A percentile compares a stretch with the other conserved stretches of the same genome.
phyloP scores from a whole-genome alignment of 2,888 invertebrate genomes.

The Actias luna region DNA sequence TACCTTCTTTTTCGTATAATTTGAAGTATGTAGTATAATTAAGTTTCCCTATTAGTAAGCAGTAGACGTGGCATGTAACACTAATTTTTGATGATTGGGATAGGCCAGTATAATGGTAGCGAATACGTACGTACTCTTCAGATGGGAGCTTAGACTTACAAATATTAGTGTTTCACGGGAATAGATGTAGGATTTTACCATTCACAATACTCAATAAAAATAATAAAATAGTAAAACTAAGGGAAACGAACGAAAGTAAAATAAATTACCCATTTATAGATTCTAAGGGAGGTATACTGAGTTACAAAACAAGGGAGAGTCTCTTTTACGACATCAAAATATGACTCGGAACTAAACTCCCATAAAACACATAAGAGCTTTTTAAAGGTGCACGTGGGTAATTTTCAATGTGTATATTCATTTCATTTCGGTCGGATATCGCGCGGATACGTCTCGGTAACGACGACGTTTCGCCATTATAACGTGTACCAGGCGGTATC shows the following conservation, averaged over 20 bases:
- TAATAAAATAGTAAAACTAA: not conserved
- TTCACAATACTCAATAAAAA: no score
- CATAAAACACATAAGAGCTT: not conserved
- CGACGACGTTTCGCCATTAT: slow-evolving; percentile 42
- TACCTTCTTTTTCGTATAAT: no score
- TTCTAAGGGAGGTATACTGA: not conserved
- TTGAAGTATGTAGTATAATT: no score
- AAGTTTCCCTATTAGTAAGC: no score
- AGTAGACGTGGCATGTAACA: no score
- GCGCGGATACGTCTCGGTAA: slow-evolving; percentile 41
- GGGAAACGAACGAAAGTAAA: not conserved
- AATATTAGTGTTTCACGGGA: no score
- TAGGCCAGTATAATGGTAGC: no score
- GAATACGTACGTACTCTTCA: no score
- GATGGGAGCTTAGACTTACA: no score
- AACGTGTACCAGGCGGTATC: slow-evolving; percentile 34
- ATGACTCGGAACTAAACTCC: not conserved
- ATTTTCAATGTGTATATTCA: slow-evolving; percentile 31
- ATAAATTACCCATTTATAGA: not conserved
- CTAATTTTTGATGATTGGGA: no score
- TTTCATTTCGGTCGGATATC: slow-evolving; percentile 47
- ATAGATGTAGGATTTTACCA: no score
- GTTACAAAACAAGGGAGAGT: not conserved
- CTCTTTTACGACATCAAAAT: not conserved
- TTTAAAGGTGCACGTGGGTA: slow-evolving; percentile 19